Evolutionary conservation across 2,113 vertebrate species (phyloP).

Genomic region (Eptesicus fuscus): DNA sequence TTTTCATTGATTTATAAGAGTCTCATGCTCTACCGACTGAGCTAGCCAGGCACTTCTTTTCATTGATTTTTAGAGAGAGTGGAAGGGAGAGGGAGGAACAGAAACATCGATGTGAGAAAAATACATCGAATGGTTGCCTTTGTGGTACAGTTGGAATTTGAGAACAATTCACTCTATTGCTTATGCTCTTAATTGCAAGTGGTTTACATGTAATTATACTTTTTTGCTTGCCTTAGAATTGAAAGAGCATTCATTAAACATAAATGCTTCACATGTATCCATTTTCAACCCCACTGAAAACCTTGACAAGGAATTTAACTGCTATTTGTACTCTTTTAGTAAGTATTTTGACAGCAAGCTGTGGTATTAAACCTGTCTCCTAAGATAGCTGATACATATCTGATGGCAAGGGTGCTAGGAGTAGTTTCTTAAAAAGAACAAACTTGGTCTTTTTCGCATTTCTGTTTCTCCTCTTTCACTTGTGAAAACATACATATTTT

Average conservation of each 20-base stretch:
- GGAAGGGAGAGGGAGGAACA: too few relatives aligned
- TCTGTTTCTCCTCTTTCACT: not conserved
- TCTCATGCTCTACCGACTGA: slow-evolving; percentile 85
- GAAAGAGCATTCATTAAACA: not conserved
- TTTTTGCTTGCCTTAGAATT: not conserved
- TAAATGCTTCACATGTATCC: not conserved
- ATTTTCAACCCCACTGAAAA: not conserved
- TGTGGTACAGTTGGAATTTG: not conserved
- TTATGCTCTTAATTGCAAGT: not conserved
- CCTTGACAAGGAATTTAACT: not conserved
- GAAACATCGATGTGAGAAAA: too few relatives aligned
- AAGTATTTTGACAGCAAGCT: not conserved
- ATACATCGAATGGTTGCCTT: too few relatives aligned
- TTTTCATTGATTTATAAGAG: slow-evolving; percentile 70
- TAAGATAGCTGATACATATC: not conserved
- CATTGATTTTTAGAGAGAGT: too few relatives aligned
- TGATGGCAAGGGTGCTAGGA: not conserved
- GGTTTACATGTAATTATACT: not conserved
- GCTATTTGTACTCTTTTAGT: not conserved
- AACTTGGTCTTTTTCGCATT: not conserved
- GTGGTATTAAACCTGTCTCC: not conserved
- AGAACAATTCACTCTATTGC: not conserved
- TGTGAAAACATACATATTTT: not conserved
- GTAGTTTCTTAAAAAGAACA: not conserved
- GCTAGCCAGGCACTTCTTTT: slow-evolving; percentile 74